Percentiles rank a stretch among this genome's conserved stretches.
Evolutionary conservation across 2,888 invertebrate genomes (phyloP).

Genomic region (Podotricha telesiphe): DNA sequence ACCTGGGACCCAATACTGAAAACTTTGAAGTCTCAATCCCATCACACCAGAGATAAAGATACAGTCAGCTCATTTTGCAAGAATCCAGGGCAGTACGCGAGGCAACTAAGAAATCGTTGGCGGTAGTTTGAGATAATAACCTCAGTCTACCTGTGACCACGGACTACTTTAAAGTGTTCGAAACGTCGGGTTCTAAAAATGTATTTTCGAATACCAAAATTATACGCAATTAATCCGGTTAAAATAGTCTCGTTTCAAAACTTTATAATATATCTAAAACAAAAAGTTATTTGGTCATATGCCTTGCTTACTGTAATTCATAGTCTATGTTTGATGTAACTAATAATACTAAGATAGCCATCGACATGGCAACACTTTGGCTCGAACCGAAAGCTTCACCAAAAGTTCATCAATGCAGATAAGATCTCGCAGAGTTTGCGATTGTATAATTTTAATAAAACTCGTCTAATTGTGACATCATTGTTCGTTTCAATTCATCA

Average conservation of each 20-base stretch:
- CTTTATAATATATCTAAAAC: neutral
- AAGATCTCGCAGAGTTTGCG: slow-evolving; percentile 60
- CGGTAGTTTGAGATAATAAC: too few relatives aligned
- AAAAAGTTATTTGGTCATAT: neutral
- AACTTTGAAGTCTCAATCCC: too few relatives aligned
- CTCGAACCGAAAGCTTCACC: slow-evolving; percentile 32
- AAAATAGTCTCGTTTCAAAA: neutral
- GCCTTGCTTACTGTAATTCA: neutral
- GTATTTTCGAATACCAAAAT: too few relatives aligned
- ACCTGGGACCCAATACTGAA: too few relatives aligned
- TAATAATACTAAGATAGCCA: slow-evolving; percentile 30
- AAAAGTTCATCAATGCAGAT: slow-evolving; percentile 49
- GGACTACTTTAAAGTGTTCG: too few relatives aligned
- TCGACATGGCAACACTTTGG: slow-evolving; percentile 40
- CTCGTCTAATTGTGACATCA: slow-evolving; percentile 76
- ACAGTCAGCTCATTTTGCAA: too few relatives aligned
- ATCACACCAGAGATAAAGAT: too few relatives aligned
- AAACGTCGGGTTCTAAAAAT: too few relatives aligned
- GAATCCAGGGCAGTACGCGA: too few relatives aligned
- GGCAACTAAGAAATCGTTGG: too few relatives aligned
- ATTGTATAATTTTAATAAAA: slow-evolving; percentile 55
- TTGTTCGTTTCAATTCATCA: slow-evolving; percentile 69
- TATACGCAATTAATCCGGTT: too few relatives aligned
- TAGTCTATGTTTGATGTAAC: neutral
- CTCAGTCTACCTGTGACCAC: too few relatives aligned